phyloP scores from a whole-genome alignment of 2,797 vertebrate species.

The Sebastes umbrosus region DNA sequence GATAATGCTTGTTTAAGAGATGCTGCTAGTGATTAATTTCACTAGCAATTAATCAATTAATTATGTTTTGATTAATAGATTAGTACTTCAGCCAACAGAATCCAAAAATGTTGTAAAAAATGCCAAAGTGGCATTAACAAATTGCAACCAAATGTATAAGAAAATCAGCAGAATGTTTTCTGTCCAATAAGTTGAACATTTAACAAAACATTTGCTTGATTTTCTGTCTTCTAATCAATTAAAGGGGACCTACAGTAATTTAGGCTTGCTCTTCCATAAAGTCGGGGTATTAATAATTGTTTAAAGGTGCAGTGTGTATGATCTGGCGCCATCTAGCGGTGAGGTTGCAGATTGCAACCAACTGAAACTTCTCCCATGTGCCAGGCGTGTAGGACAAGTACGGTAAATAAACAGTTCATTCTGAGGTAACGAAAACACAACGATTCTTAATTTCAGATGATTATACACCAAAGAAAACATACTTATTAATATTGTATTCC shows the following conservation, averaged over 20 bases:
- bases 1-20: neutral
- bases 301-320: neutral
- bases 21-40: neutral
- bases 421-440: too few species aligned
- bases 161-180: neutral
- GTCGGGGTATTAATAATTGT: neutral
- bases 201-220: neutral
- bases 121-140: neutral
- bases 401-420: too few species aligned
- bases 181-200: neutral
- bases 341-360: neutral
- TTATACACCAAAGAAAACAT: too few species aligned
- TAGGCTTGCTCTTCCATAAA: neutral
- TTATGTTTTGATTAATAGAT: neutral
- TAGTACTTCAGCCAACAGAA: neutral
- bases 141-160: neutral
- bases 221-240: neutral
- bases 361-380: too few species aligned
- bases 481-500: too few species aligned
- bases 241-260: neutral
- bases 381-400: too few species aligned
- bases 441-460: too few species aligned
- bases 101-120: neutral
- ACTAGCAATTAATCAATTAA: neutral
- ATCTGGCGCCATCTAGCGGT: rapidly evolving